Evolutionary conservation across 2,797 vertebrate species (phyloP).

Genomic region (Rhinogobio ventralis): DNA sequence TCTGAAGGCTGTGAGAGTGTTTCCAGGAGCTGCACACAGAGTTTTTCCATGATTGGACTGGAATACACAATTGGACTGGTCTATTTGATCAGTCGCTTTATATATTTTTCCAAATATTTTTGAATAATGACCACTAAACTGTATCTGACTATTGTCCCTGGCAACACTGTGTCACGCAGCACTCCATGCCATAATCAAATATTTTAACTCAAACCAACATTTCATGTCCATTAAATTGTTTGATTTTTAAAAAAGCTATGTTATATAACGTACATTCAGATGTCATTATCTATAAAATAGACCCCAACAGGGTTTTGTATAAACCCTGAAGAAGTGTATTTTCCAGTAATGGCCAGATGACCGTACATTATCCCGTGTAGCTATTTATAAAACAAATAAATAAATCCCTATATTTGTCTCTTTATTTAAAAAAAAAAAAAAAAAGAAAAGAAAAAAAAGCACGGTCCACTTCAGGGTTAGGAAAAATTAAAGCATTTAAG

Average conservation of each 20-base stretch:
- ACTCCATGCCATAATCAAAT: conserved; percentile 12
- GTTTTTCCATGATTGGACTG: conserved; percentile 16
- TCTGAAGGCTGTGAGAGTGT: conserved; percentile 2
- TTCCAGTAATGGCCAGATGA: background rate
- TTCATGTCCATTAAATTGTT: background rate
- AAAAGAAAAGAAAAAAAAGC: background rate
- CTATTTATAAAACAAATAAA: background rate
- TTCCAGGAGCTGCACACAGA: background rate
- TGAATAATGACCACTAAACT: conserved; percentile 25
- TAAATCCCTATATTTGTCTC: background rate
- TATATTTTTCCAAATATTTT: background rate
- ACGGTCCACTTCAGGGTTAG: background rate
- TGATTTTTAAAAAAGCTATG: background rate
- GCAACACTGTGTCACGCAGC: conserved; percentile 1
- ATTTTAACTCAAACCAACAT: conserved; percentile 15
- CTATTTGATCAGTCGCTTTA: background rate
- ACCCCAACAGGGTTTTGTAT: background rate
- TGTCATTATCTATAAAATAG: background rate
- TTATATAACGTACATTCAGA: background rate
- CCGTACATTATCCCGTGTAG: background rate
- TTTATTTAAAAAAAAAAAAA: background rate
- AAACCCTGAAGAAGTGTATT: background rate
- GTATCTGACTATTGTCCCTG: background rate
- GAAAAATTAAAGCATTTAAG: background rate
- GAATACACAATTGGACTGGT: background rate